Evolutionary conservation across 1,140 invertebrate species (phyloP), one percentile per base, ranked within the genome.

Genomic region (Charaxes varanes): DNA sequence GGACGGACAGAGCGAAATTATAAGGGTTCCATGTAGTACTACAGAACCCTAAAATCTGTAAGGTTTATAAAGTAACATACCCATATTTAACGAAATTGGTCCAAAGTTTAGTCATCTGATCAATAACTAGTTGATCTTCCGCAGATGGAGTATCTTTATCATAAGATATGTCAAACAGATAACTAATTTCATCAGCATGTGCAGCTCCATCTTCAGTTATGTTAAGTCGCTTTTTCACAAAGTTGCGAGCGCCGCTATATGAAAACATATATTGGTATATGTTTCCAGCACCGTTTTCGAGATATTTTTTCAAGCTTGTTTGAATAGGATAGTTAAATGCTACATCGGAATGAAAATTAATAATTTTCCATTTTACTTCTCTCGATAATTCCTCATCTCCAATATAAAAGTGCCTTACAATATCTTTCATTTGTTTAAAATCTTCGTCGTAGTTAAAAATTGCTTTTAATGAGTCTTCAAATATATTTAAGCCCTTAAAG

Each of bases 61-160:
- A n/a, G n/a, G n/a, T n/a, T 10, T 14, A 24, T 4, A 19, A 10
- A 23, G 7, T 19, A 4, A 52, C 37, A 32, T 53, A 70, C 60
- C 62, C 53, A 17, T 56, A 64, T 50, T 64, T 66, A 6, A 30
- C 52, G 27, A 68, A 69, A 26, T 68, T 66, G 1, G 65, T 43
- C 56, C 58, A 69, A 5, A 62, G 13, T 0, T 21, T 54, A 0
- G 53, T 60, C 5, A 70, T 50, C 19, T 37, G 50, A 13, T 73
- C 63, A n/a, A 60, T 53, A 1, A 65, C 36, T 0, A 62, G 10
- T 16, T 62, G 48, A 36, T 71, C 67, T 4, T 46, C 42, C 4
- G 27, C 30, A 8, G 41, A 38, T 1, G 48, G 28, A 3, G 21
- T 36, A 4, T 52, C 43, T 5, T 44, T 42, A 22, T 59, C 32